Evolutionary conservation across 2,888 invertebrate genomes (phyloP), one percentile per base, ranked within the genome.

Genomic region (Sialis fuliginosa): DNA sequence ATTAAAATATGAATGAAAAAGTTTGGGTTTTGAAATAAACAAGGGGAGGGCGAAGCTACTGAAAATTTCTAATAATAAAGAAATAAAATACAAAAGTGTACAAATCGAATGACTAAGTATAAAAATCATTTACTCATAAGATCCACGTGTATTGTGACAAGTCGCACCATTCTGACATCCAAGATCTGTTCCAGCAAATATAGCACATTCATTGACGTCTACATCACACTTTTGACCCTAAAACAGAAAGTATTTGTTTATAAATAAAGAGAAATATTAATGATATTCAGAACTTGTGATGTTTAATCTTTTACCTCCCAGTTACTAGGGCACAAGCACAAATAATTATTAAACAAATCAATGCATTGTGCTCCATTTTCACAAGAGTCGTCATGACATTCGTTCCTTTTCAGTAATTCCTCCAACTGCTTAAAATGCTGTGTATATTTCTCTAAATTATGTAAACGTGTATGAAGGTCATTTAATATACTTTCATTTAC

Each of bases 101-200:
- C n/a, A n/a, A n/a, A n/a, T n/a, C n/a, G n/a, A n/a, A n/a, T n/a
- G n/a, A n/a, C n/a, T n/a, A n/a, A n/a, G n/a, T n/a, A n/a, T n/a
- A n/a, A n/a, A n/a, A n/a, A 39, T 43, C 50, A 55, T 58, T 61
- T 63, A 86, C 77, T 77, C 77, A 62, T 85, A 93, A 9, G 79
- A 70, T 47, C 93, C 93, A 2, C 72, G 76, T 48, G 70, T 75
- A 61, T 93, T 92, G 13, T 77, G 63, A 58, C 93, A 93, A 4
- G 79, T 80, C 0, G 83, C 92, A n/a, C 85, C 85, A 66, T 93
- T 90, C 66, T 93, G 92, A 62, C 95, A 95, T 2, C 91, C 92
- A 40, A 88, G 69, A 59, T 87, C 90, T 0, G 91, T 91, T 33
- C 88, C 89, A 6, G 73, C 71, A 57, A 79, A 86, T 55, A 74